Conservation (phyloP, 2,888 invertebrate species). For the Tholera decimalis region DNA sequence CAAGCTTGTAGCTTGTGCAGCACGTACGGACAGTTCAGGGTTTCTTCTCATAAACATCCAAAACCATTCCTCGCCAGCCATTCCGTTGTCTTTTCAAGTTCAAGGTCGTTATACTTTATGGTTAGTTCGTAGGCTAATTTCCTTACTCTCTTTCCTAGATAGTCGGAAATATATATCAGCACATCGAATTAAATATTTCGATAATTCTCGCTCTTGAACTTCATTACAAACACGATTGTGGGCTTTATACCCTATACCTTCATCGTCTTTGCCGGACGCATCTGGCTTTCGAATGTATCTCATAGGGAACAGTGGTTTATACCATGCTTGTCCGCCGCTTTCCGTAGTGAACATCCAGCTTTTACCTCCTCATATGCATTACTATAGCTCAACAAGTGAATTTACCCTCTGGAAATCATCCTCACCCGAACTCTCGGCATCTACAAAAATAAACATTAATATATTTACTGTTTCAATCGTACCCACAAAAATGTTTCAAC, state of each 20-base stretch:
- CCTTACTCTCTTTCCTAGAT: conserved; percentile 21
- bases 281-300: conserved; percentile 32
- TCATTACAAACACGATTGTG: too few species aligned
- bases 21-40: too few species aligned
- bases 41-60: too few species aligned
- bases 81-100: conserved; percentile 15
- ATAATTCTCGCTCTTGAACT: conserved; percentile 17
- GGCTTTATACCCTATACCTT: conserved; percentile 34
- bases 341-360: background rate
- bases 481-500: conserved; percentile 27
- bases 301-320: conserved; percentile 4
- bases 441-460: conserved; percentile 22
- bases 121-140: conserved; percentile 30
- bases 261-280: conserved; percentile 4
- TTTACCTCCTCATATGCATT: too few species aligned
- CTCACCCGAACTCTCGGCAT: too few species aligned
- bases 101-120: conserved; percentile 28
- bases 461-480: conserved; percentile 17
- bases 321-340: background rate
- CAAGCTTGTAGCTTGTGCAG: conserved; percentile 3
- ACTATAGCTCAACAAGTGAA: too few species aligned
- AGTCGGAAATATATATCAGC: conserved; percentile 40
- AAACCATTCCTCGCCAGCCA: conserved; percentile 15
- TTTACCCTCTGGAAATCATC: too few species aligned
- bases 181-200: conserved; percentile 36